Percentiles rank a stretch among this genome's conserved stretches.
Conservation (phyloP, 1,140 invertebrate genomes). For the Andrena cerasifolii region DNA sequence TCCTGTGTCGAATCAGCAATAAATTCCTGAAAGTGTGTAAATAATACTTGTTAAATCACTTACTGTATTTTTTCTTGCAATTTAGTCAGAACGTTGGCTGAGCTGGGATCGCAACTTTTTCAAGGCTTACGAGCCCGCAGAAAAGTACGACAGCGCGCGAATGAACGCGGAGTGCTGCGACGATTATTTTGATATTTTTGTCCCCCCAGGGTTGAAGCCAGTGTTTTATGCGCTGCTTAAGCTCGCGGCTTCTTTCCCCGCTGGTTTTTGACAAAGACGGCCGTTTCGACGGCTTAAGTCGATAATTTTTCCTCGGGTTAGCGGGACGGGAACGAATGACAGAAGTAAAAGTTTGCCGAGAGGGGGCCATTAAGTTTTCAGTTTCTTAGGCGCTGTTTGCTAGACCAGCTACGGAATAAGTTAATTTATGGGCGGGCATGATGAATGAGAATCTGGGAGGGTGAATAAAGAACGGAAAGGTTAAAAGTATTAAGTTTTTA, state of each 20-base stretch:
- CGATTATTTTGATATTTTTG: constrained; percentile 28
- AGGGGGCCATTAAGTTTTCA: background rate
- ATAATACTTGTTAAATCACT: no score
- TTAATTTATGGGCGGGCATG: background rate
- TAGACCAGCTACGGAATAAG: background rate
- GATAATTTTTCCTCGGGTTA: constrained; percentile 17
- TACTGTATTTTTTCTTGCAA: background rate
- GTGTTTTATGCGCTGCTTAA: constrained; percentile 20
- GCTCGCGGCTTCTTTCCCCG: background rate
- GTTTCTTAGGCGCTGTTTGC: background rate
- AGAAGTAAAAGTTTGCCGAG: background rate
- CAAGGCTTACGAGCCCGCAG: background rate
- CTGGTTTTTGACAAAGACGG: background rate
- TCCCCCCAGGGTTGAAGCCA: background rate
- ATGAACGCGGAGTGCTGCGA: constrained; percentile 22
- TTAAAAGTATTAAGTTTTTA: background rate
- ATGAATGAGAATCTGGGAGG: background rate
- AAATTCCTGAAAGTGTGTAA: no score
- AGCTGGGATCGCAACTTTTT: no score
- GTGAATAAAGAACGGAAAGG: background rate
- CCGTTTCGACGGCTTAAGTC: background rate
- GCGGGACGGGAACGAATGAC: background rate
- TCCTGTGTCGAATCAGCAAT: no score
- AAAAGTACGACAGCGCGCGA: background rate
- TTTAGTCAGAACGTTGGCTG: no score